Evolutionary conservation across 2,888 invertebrate genomes (phyloP).

Genomic region (Stratiomys singularior): DNA sequence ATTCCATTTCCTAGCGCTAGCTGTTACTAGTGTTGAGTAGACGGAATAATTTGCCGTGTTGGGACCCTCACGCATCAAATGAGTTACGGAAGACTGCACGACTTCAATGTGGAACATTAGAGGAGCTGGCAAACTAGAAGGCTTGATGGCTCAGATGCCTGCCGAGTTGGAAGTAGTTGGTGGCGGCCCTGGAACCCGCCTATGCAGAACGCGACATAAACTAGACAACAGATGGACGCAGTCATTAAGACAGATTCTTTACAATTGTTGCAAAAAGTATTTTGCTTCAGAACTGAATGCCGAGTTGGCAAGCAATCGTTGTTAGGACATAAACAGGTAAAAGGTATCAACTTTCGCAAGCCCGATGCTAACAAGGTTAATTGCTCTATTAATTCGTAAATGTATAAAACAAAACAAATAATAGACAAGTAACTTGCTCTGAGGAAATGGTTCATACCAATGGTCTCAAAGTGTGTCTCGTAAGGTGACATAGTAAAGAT

Average conservation of each 20-base stretch:
- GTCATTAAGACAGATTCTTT: background rate
- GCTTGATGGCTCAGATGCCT: background rate
- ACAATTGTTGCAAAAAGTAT: slow-evolving; percentile 1
- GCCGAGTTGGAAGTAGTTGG: slow-evolving; percentile 18
- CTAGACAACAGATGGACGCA: slow-evolving; percentile 22
- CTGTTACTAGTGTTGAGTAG: background rate
- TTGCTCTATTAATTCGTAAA: too few species aligned
- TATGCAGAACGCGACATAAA: slow-evolving; percentile 29
- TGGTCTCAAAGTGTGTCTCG: too few species aligned
- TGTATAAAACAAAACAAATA: too few species aligned
- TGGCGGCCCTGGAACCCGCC: slow-evolving; percentile 39
- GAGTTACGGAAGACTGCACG: slow-evolving; percentile 39
- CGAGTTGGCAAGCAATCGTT: too few species aligned
- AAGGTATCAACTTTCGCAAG: too few species aligned
- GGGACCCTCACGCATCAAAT: background rate
- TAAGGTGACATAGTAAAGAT: too few species aligned
- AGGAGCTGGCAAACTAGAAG: background rate
- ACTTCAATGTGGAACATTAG: slow-evolving; percentile 21
- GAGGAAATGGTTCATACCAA: too few species aligned
- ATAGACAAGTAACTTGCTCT: too few species aligned
- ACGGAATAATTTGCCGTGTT: slow-evolving; percentile 22
- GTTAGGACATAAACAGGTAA: too few species aligned
- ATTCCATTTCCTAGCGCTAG: background rate
- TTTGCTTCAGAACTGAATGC: background rate
- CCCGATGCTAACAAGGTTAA: too few species aligned